phyloP scores from a whole-genome alignment of 2,797 vertebrate genomes.

The Cynopterus sphinx region DNA sequence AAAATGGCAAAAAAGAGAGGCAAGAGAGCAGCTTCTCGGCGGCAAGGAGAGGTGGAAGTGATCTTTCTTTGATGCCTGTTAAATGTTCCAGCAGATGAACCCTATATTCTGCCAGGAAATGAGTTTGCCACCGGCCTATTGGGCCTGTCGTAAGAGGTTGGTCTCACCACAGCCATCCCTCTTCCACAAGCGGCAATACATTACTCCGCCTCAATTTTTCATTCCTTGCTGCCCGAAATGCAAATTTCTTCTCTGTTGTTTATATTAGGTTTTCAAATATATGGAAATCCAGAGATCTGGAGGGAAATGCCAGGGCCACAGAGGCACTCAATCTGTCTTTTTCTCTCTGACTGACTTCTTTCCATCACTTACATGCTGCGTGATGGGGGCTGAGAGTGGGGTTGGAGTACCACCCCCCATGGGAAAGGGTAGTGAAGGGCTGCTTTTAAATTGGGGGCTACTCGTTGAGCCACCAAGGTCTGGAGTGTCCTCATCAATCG shows the following conservation, averaged over 20 bases:
- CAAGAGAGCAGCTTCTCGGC: conserved; percentile 78
- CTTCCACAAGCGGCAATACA: conserved; percentile 86
- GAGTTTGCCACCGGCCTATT: conserved; percentile 87
- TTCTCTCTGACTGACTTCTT: conserved; percentile 82
- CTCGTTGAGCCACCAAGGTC: background rate
- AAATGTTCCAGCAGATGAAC: conserved; percentile 89
- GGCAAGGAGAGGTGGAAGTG: conserved; percentile 79
- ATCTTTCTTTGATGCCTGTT: conserved; percentile 88
- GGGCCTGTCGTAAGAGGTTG: conserved; percentile 84
- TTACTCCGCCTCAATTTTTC: conserved; percentile 88
- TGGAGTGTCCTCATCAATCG: background rate
- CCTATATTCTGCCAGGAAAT: conserved; percentile 89
- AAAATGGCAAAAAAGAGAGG: conserved; percentile 83
- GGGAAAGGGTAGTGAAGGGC: too few relatives aligned
- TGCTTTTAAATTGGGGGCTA: background rate
- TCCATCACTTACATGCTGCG: conserved; percentile 58
- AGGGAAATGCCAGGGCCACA: conserved; percentile 89
- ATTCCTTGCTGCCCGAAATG: conserved; percentile 89
- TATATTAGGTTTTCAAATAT: conserved; percentile 92
- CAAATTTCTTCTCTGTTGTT: conserved; percentile 89
- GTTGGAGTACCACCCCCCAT: rapidly evolving
- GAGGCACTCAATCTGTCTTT: conserved; percentile 85
- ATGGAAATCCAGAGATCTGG: conserved; percentile 90
- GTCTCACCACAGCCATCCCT: conserved; percentile 87
- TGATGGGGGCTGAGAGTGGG: background rate